phyloP scores from a whole-genome alignment of 2,113 vertebrate genomes.

The Prietella phreatophila region DNA sequence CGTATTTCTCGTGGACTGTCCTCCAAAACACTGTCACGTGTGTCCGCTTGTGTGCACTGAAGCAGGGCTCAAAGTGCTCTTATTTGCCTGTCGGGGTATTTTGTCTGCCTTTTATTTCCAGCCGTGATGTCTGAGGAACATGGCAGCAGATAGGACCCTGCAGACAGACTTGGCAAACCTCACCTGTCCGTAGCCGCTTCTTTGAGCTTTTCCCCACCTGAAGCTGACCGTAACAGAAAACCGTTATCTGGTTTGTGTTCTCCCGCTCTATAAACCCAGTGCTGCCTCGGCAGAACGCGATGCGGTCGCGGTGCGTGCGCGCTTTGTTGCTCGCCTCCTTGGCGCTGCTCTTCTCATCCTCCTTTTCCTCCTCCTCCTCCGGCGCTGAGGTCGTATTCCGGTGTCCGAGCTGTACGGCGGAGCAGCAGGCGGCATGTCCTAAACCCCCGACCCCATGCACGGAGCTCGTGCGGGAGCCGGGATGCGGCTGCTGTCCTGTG shows the following conservation, averaged over 20 bases:
- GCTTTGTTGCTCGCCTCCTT: constrained; percentile 39
- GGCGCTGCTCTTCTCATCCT: constrained; percentile 51
- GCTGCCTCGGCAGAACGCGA: constrained; percentile 8
- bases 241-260: constrained; percentile 33
- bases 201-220: constrained; percentile 57
- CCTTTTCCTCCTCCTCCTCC: constrained; percentile 55
- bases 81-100: constrained; percentile 7
- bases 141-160: constrained; percentile 71
- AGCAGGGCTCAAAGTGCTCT: constrained; percentile 48
- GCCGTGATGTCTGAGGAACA: constrained; percentile 53
- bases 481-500: constrained; percentile 85
- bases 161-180: constrained; percentile 47
- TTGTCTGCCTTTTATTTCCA: constrained; percentile 10
- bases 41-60: constrained; percentile 24
- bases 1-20: constrained; percentile 6
- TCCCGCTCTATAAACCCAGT: background rate
- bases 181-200: constrained; percentile 65
- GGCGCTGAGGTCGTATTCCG: constrained; percentile 80
- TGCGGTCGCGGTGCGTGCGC: constrained; percentile 30
- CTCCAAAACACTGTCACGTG: constrained; percentile 42
- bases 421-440: constrained; percentile 69
- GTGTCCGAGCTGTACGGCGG: constrained; percentile 81
- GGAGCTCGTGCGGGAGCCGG: constrained; percentile 82
- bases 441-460: constrained; percentile 65
- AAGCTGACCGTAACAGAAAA: constrained; percentile 45